Evolutionary conservation across 2,888 invertebrate genomes (phyloP).

Genomic region (Malthinus flaveolus): DNA sequence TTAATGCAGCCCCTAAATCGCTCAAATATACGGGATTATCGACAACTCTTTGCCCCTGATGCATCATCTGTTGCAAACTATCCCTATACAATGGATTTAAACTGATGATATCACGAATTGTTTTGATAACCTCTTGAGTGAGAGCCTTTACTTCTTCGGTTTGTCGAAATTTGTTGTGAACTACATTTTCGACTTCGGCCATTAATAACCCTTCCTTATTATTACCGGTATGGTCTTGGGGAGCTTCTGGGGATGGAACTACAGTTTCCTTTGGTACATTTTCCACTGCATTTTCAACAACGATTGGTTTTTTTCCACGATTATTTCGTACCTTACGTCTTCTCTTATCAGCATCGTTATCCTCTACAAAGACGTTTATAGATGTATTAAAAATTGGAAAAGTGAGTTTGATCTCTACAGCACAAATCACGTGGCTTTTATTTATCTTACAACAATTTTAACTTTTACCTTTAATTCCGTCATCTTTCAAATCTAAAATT

Average conservation of each 20-base stretch:
- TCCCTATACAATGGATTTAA: constrained; percentile 97
- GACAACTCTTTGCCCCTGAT: constrained; percentile 93
- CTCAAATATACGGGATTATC: constrained; percentile 98
- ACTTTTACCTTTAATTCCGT: constrained; percentile 51
- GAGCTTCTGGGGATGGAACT: constrained; percentile 26
- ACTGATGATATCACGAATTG: constrained; percentile 95
- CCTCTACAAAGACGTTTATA: constrained; percentile 82
- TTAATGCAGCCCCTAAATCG: constrained; percentile 93
- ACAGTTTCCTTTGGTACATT: constrained; percentile 13
- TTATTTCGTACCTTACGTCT: constrained; percentile 56
- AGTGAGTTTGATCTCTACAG: constrained; percentile 73
- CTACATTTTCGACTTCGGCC: constrained; percentile 92
- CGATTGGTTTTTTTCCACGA: constrained; percentile 42
- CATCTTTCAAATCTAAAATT: constrained; percentile 73
- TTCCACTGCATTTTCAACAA: constrained; percentile 29
- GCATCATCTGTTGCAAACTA: constrained; percentile 96
- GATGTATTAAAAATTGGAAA: constrained; percentile 83
- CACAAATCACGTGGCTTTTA: constrained; percentile 40
- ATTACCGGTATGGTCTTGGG: constrained; percentile 8
- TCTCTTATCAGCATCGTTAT: constrained; percentile 64
- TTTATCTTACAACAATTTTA: constrained; percentile 31
- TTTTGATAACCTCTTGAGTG: constrained; percentile 96
- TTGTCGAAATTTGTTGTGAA: constrained; percentile 84
- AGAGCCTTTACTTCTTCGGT: constrained; percentile 96
- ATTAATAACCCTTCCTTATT: constrained; percentile 69